phyloP scores from a whole-genome alignment of 1,140 invertebrate species.

The Cyclargus thomasi region DNA sequence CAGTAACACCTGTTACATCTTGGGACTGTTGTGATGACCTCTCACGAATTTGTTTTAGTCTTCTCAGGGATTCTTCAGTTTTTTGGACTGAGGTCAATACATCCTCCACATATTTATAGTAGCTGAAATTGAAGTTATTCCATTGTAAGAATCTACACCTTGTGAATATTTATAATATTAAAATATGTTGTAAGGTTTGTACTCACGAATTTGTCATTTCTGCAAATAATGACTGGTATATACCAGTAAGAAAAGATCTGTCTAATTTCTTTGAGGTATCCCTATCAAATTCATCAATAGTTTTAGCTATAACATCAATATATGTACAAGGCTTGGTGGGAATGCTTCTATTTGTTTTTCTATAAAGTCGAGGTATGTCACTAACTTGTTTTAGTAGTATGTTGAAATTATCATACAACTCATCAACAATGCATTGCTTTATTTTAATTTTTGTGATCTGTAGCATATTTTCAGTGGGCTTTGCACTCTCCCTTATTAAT shows the following conservation, averaged over 20 bases:
- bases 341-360: conserved; percentile 92
- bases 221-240: conserved; percentile 77
- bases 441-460: conserved; percentile 71
- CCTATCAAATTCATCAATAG: conserved; percentile 78
- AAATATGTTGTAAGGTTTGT: conserved; percentile 16
- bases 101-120: conserved; percentile 86
- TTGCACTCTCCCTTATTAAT: conserved; percentile 62
- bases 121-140: conserved; percentile 76
- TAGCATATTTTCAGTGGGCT: conserved; percentile 71
- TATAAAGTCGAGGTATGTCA: conserved; percentile 93
- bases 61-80: conserved; percentile 93
- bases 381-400: conserved; percentile 84
- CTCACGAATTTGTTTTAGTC: conserved; percentile 90
- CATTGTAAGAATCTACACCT: neutral
- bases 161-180: too few species aligned
- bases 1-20: conserved; percentile 75
- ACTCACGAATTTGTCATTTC: conserved; percentile 82
- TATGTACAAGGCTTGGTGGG: conserved; percentile 88
- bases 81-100: conserved; percentile 94
- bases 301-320: conserved; percentile 81
- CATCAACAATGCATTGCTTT: conserved; percentile 76
- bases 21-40: conserved; percentile 73
- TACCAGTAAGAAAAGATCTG: conserved; percentile 72
- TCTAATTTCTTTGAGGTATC: conserved; percentile 75
- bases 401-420: conserved; percentile 76